Percentiles rank a stretch among this genome's conserved stretches.
Conservation (phyloP, 1,140 invertebrate species). For the Drosophila nannoptera region DNA sequence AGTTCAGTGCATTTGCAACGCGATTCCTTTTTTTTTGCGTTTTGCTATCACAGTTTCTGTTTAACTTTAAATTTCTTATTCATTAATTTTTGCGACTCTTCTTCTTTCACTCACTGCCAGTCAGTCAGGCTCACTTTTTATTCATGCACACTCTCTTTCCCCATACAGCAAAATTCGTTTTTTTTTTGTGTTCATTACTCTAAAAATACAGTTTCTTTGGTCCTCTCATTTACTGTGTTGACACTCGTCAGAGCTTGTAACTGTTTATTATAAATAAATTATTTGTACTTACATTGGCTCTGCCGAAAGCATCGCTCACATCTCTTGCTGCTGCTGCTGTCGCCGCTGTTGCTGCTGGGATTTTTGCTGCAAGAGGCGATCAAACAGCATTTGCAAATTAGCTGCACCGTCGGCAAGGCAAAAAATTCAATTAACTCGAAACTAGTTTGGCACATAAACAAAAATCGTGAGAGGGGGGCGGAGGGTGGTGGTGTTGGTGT, state of each 20-base stretch:
- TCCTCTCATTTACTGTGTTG: constrained; percentile 1
- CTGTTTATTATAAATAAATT: constrained; percentile 6
- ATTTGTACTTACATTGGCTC: constrained; percentile 18
- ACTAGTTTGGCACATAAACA: constrained; percentile 74
- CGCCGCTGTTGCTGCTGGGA: constrained; percentile 6
- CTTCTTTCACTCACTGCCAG: not conserved
- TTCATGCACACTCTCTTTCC: constrained; percentile 1
- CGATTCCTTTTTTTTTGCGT: not conserved
- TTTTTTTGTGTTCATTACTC: not conserved
- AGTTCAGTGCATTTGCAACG: not conserved
- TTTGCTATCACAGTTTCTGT: not conserved
- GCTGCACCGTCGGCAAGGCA: constrained; percentile 34
- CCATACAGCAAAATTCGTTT: constrained; percentile 1
- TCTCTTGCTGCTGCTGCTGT: not conserved
- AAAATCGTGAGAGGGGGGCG: constrained; percentile 43
- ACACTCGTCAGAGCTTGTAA: not conserved
- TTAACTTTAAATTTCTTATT: constrained; percentile 2
- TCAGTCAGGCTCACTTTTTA: not conserved
- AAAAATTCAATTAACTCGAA: constrained; percentile 68
- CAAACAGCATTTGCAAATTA: constrained; percentile 53
- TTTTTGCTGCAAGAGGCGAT: constrained; percentile 23
- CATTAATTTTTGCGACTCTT: not conserved
- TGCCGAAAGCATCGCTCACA: not conserved
- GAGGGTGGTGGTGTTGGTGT: too few relatives aligned
- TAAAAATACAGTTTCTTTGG: not conserved